These are phyloP conservation scores for Jaculus jaculus DNA, from an alignment of 2,113 vertebrate genomes.

Conservation along the genomic window DNA sequence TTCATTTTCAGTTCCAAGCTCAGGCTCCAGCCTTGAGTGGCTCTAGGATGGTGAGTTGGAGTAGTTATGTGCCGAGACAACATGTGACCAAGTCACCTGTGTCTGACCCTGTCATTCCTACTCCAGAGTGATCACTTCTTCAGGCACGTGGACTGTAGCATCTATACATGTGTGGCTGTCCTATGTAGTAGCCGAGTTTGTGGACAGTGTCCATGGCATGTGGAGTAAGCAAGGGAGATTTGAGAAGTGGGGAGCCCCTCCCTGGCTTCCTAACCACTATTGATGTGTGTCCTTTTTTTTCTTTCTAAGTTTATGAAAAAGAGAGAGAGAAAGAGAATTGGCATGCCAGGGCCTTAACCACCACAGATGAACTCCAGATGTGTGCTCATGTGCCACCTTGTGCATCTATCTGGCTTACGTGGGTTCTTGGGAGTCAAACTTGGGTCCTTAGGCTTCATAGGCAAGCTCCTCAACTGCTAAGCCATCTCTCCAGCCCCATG, in stretches of 20 bases:
- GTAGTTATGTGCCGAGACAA: conserved; percentile 62
- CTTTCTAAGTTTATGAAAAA: too few relatives aligned
- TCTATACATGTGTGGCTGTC: background rate
- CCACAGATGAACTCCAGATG: too few relatives aligned
- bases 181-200: fast-evolving
- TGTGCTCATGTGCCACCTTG: too few relatives aligned
- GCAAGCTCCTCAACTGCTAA: too few relatives aligned
- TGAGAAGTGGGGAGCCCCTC: background rate
- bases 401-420: too few relatives aligned
- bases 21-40: background rate
- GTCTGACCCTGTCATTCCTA: conserved; percentile 32
- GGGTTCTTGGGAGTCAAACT: too few relatives aligned
- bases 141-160: background rate
- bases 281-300: background rate
- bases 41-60: conserved; percentile 29
- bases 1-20: background rate
- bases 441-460: too few relatives aligned
- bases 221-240: background rate
- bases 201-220: fast-evolving
- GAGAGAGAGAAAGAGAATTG: too few relatives aligned
- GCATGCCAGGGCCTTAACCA: too few relatives aligned
- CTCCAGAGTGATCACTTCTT: conserved; percentile 40
- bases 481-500: too few relatives aligned
- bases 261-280: background rate
- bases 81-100: background rate